phyloP scores from a whole-genome alignment of 2,888 invertebrate genomes.

The Rhyacophila evoluta region DNA sequence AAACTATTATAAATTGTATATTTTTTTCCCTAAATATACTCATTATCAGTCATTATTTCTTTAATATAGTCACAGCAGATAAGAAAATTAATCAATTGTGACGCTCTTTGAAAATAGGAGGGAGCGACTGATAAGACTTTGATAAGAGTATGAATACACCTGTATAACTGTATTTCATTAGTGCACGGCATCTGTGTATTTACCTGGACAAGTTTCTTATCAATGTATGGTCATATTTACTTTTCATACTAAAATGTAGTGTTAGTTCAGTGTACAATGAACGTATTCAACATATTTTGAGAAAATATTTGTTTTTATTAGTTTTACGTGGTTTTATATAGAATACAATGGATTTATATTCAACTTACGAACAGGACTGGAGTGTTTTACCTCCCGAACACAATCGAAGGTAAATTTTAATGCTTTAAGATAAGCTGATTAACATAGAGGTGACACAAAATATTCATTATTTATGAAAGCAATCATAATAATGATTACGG shows the following conservation, averaged over 20 bases:
- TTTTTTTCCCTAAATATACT: not conserved
- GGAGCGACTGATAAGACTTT: conserved; percentile 52
- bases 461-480: no score
- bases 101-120: conserved; percentile 46
- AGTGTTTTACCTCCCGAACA: conserved; percentile 87
- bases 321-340: not conserved
- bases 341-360: conserved; percentile 51
- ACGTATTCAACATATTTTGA: not conserved
- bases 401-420: conserved; percentile 79
- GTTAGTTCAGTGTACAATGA: not conserved
- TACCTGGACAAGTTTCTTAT: conserved; percentile 37
- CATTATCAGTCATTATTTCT: conserved; percentile 3
- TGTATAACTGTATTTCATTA: conserved; percentile 40
- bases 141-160: conserved; percentile 52
- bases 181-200: conserved; percentile 33
- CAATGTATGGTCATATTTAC: conserved; percentile 35
- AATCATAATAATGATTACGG: no score
- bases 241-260: conserved; percentile 36
- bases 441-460: conserved; percentile 6
- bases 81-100: conserved; percentile 36
- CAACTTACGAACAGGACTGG: conserved; percentile 81
- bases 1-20: conserved; percentile 11
- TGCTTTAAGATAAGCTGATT: conserved; percentile 56
- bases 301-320: not conserved
- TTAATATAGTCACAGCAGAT: not conserved